Conservation (phyloP, 2,113 vertebrate species). For the Thalassoma bifasciatum region DNA sequence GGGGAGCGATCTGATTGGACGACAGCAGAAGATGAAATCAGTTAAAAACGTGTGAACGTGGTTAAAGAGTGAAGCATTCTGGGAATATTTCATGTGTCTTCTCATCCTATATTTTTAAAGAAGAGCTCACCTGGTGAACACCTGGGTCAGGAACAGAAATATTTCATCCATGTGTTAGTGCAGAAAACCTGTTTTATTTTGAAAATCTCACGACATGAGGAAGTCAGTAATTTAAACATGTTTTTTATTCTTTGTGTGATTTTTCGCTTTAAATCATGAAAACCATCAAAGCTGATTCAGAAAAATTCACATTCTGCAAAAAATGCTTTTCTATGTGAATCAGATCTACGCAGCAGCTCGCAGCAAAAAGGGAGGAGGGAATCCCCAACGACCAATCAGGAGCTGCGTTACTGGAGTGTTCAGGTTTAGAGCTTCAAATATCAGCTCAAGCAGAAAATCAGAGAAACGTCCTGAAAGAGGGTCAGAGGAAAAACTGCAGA, state of each 20-base stretch:
- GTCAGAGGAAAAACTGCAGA: not conserved
- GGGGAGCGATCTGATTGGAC: constrained; percentile 10
- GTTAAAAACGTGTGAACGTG: too few species aligned
- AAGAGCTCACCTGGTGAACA: too few species aligned
- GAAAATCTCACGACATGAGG: too few species aligned
- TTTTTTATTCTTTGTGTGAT: constrained; percentile 12
- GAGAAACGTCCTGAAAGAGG: not conserved
- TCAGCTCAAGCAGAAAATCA: not conserved
- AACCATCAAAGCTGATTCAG: constrained; percentile 16
- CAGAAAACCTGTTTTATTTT: too few species aligned
- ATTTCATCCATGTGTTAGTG: too few species aligned
- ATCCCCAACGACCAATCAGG: constrained; percentile 29
- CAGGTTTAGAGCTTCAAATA: constrained; percentile 19
- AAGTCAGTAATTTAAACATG: not conserved
- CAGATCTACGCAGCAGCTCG: not conserved
- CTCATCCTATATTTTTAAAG: too few species aligned
- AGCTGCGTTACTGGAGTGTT: constrained; percentile 1
- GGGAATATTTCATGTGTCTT: too few species aligned
- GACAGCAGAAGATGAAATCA: not conserved
- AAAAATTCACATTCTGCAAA: not conserved
- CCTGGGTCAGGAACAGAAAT: too few species aligned
- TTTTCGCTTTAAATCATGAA: constrained; percentile 22
- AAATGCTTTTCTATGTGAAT: not conserved
- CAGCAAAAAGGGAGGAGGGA: constrained; percentile 12
- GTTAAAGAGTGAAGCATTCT: too few species aligned